Evolutionary conservation across 2,888 invertebrate genomes (phyloP), one percentile per base, ranked within the genome.

Genomic region (Phengaris alcon): DNA sequence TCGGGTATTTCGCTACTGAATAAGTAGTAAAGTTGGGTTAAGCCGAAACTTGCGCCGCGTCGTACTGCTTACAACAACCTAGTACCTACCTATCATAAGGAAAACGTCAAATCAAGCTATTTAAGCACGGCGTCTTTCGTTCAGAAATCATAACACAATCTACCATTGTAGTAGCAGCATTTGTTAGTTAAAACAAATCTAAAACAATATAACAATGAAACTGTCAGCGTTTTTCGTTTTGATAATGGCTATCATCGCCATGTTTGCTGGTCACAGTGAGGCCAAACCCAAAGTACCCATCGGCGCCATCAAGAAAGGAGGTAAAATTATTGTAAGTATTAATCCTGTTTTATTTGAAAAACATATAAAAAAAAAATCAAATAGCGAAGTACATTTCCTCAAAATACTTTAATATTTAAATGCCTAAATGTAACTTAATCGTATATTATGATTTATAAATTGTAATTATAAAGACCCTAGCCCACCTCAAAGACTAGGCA

Each of bases 191-290:
- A 46, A 64, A 15, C 59, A 22, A 9, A 64, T 46, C 15, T 46
- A 46, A 55, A 35, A 69, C 15, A 8, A 55, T 46, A 15, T 64
- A 73, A 82, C 77, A 48, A 86, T 85, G 86, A 86, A 85, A 77
- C 76, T 86, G 72, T 81, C 83, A 48, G 77, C 76, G 68, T 15
- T 84, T 6, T 77, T 84, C 10, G 76, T 82, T 22, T 74, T 85
- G 75, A 74, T 85, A 35, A 75, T 84, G 77, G 80, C 81, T 10
- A 77, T 83, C 51, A 51, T 85, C 52, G 81, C 81, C 4, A 68
- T 84, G 7, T 77, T 83, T 64, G 52, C 83, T 74, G 80, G 81
- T 4, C 78, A 79, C 10, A 78, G 78, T 7, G 80, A 77, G 13
- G 84, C 82, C 0, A 84, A 84, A 76, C 77, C 82, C n/a, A 81